phyloP scores from a whole-genome alignment of 2,113 vertebrate species.

The Scomber japonicus region DNA sequence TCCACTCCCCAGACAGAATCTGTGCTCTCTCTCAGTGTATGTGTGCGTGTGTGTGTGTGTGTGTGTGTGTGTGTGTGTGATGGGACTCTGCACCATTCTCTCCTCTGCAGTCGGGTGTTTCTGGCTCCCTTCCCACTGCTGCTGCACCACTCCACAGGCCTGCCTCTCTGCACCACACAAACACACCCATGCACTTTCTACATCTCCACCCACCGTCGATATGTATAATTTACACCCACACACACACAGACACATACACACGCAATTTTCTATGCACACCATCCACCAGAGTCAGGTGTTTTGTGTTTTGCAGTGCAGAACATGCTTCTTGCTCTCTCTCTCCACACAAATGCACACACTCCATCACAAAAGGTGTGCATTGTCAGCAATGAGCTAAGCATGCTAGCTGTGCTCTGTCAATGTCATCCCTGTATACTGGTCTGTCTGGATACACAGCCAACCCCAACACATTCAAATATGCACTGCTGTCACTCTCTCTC shows the following conservation, averaged over 20 bases:
- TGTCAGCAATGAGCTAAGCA: constrained; percentile 56
- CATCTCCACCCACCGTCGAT: constrained; percentile 19
- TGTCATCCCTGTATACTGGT: constrained; percentile 52
- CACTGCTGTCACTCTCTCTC: neutral
- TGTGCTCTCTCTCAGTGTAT: constrained; percentile 49
- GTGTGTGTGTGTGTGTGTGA: constrained; percentile 34
- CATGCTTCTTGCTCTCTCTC: constrained; percentile 19
- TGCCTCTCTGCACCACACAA: constrained; percentile 69
- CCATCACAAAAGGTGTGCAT: constrained; percentile 24
- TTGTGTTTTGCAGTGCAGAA: constrained; percentile 25
- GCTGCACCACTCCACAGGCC: constrained; percentile 76
- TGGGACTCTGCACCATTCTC: constrained; percentile 81
- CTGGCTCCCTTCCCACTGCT: constrained; percentile 79
- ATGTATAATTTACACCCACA: constrained; percentile 49
- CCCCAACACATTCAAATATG: constrained; percentile 4
- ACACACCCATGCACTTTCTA: constrained; percentile 33
- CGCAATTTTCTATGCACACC: constrained; percentile 19
- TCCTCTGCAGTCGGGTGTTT: constrained; percentile 81
- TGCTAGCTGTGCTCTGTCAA: constrained; percentile 52
- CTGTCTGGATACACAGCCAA: constrained; percentile 23
- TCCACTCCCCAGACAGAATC: constrained; percentile 56
- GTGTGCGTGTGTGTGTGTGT: constrained; percentile 50
- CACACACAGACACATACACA: constrained; percentile 5
- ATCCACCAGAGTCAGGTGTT: constrained; percentile 22
- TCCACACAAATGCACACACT: constrained; percentile 26